Conservation (phyloP, 2,113 vertebrate species). For the Xerus inauris region DNA sequence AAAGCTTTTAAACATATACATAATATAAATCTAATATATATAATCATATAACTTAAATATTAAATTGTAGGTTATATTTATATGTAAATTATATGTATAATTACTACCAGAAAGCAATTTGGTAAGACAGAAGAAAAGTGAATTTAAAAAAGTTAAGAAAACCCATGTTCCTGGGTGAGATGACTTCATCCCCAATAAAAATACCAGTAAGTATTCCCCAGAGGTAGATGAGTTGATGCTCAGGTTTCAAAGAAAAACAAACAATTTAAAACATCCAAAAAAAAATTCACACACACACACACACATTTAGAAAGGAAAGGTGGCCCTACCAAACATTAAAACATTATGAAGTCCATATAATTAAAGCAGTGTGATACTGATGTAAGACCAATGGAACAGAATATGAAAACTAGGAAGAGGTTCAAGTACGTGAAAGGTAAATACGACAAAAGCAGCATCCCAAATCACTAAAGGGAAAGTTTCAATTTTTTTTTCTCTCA, state of each 20-base stretch:
- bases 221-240: background rate
- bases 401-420: background rate
- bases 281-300: constrained; percentile 8
- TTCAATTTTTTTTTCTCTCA: too few species aligned
- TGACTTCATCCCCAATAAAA: background rate
- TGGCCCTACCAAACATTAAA: too few species aligned
- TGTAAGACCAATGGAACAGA: background rate
- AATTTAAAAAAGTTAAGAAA: background rate
- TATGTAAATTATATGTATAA: background rate
- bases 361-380: background rate
- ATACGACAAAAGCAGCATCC: background rate
- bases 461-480: background rate
- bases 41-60: background rate
- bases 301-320: background rate
- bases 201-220: background rate
- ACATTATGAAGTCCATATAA: too few species aligned
- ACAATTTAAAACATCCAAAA: background rate
- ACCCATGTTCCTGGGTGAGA: background rate
- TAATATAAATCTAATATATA: background rate
- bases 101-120: background rate
- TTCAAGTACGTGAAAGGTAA: background rate
- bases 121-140: background rate
- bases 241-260: constrained; percentile 28
- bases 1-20: background rate
- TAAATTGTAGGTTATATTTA: too few species aligned